A percentile compares a stretch with the other conserved stretches of the same genome.
phyloP scores from a whole-genome alignment of 2,888 invertebrate species.

The Drosophila kuntzei region DNA sequence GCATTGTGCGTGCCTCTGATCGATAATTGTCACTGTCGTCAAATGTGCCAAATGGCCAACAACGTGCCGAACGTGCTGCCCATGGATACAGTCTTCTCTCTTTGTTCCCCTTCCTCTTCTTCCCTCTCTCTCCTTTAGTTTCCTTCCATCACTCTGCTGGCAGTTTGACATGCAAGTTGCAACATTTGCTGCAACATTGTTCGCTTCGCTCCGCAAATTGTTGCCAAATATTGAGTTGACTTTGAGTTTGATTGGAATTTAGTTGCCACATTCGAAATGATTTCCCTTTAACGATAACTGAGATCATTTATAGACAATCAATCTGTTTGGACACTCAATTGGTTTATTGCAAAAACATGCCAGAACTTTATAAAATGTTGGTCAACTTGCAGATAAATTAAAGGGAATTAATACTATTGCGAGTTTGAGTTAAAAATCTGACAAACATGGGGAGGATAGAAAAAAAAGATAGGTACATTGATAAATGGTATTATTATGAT shows the following conservation, averaged over 20 bases:
- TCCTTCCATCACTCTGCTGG: neutral
- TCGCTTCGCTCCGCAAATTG: constrained; percentile 47
- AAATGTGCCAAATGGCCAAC: constrained; percentile 58
- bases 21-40: constrained; percentile 75
- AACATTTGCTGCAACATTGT: constrained; percentile 52
- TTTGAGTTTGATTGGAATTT: constrained; percentile 55
- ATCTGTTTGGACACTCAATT: constrained; percentile 8
- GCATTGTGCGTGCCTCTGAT: constrained; percentile 73
- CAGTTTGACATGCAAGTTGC: constrained; percentile 28
- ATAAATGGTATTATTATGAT: too few species aligned
- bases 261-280: constrained; percentile 32
- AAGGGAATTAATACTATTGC: too few species aligned
- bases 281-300: constrained; percentile 6
- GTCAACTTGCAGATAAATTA: neutral
- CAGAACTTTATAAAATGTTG: neutral
- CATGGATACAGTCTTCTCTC: constrained; percentile 11
- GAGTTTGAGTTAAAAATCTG: too few species aligned
- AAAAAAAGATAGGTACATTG: too few species aligned
- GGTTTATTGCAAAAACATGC: neutral
- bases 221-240: constrained; percentile 61
- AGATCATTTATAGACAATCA: constrained; percentile 21
- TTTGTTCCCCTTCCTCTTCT: too few species aligned
- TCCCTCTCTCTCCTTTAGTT: neutral
- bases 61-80: constrained; percentile 51
- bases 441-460: too few species aligned